Base-by-base conservation (phyloP, 2,797 vertebrate genomes). In the Distichodus sexfasciatus region DNA sequence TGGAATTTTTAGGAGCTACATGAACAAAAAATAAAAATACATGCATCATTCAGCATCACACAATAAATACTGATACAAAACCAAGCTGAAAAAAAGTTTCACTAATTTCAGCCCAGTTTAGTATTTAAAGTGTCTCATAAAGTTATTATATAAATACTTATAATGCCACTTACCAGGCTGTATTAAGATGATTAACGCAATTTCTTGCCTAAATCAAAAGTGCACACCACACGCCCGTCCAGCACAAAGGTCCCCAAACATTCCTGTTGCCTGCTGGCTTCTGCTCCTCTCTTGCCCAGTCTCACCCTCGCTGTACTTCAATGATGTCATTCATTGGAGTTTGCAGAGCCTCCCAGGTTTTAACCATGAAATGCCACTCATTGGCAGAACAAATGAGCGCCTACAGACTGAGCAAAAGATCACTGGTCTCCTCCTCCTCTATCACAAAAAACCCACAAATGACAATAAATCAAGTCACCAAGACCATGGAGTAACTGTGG, bases 291-390 rank as follows among this genome's bases (percentile, higher is more conserved):
- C 58, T 76, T 17, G 67, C 71, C 71, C 68, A 79, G 19, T 61
- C 72, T 74, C 71, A 75, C 68, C 55, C 74, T 72, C 43, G 54
- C 28, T 40, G 48, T 58, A 23, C 59, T 74, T 77, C 48, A 75
- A 75, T 75, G 63, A 80, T 75, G 66, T 68, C 66, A 75, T 72
- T 76, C 61, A 69, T 70, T 15, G 44, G 54, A 40, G 28, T 68
- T 64, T 71, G 15, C 15, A 59, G 44, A 60, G 38, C 6, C 54
- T 59, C 43, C 21, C n/a, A n/a, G n/a, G n/a, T 17, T 47, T 57
- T 46, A 41, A 43, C 69, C 54, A 50, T 33, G 29, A 48, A 10
- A 44, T 40, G 47, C 61, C 53, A 58, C 33, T 38, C n/a, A n/a
- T n/a, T n/a, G n/a, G n/a, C 43, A 65, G 23, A 14, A n/a, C 28